phyloP scores from a whole-genome alignment of 1,140 invertebrate species.

The Stegodyphus dumicola region DNA sequence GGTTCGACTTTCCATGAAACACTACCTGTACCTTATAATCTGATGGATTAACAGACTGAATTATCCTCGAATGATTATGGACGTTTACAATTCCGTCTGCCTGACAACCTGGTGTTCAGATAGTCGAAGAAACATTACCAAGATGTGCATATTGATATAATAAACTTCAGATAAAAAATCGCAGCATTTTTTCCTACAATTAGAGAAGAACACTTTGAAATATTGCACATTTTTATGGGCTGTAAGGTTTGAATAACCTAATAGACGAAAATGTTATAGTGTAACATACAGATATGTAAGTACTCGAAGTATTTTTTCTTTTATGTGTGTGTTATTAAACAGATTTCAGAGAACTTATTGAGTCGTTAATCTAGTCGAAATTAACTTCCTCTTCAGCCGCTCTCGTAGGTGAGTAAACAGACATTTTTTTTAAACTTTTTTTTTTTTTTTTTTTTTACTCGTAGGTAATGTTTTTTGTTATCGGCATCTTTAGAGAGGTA shows the following conservation, averaged over 20 bases:
- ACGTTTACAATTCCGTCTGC: slow-evolving; percentile 39
- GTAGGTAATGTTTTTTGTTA: not conserved
- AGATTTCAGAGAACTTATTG: slow-evolving; percentile 44
- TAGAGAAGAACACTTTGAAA: slow-evolving; percentile 36
- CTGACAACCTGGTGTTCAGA: slow-evolving; percentile 50
- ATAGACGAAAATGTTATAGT: slow-evolving; percentile 21
- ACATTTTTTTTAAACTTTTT: not conserved
- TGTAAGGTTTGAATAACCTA: slow-evolving; percentile 16
- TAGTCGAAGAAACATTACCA: not conserved
- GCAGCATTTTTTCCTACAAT: slow-evolving; percentile 28
- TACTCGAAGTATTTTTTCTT: slow-evolving; percentile 52
- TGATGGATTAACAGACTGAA: not conserved
- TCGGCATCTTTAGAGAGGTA: no score
- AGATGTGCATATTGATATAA: slow-evolving; percentile 16
- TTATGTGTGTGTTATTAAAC: slow-evolving; percentile 45
- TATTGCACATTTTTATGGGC: slow-evolving; percentile 46
- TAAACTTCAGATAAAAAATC: not conserved
- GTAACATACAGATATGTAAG: slow-evolving; percentile 50
- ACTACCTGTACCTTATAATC: slow-evolving; percentile 12
- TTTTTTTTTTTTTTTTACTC: not conserved
- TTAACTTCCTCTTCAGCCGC: not conserved
- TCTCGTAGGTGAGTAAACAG: slow-evolving; percentile 45
- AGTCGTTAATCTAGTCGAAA: slow-evolving; percentile 38
- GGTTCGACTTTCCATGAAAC: slow-evolving; percentile 16
- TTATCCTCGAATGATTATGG: slow-evolving; percentile 14